Conservation (phyloP, 2,797 vertebrate genomes). For the Morus bassanus region DNA sequence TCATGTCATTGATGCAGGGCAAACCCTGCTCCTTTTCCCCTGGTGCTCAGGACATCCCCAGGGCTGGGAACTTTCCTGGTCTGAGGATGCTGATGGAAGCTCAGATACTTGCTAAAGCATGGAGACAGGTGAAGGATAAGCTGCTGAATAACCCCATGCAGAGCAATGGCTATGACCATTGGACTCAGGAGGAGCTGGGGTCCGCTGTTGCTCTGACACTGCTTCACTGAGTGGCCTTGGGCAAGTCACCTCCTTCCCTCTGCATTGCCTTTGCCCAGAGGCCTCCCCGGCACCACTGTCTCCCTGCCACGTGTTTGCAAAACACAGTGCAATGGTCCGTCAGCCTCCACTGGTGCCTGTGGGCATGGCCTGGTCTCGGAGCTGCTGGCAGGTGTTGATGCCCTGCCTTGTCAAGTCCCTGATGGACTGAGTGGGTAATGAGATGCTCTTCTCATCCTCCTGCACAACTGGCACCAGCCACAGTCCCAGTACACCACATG, state of each 20-base stretch:
- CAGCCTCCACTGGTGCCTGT: background rate
- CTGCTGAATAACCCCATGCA: background rate
- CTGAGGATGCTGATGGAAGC: background rate
- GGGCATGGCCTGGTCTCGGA: fast-evolving
- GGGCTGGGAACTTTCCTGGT: background rate
- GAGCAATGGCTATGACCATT: background rate
- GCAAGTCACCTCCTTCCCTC: background rate
- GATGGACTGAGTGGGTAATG: background rate
- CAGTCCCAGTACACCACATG: background rate
- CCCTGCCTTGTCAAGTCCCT: background rate
- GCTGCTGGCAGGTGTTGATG: background rate
- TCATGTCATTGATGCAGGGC: background rate
- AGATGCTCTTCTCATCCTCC: background rate
- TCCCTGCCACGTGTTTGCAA: background rate
- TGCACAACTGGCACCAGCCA: background rate
- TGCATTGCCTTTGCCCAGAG: background rate
- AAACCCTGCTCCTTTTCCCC: background rate
- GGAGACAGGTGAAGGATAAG: background rate
- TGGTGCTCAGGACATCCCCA: background rate
- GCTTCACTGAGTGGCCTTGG: background rate
- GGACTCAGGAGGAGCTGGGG: background rate
- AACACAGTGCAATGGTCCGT: background rate
- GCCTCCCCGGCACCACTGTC: background rate
- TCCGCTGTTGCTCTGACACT: fast-evolving
- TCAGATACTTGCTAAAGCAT: background rate